Percentiles rank a stretch among this genome's conserved stretches.
These are phyloP conservation scores for Pheucticus melanocephalus DNA, from an alignment of 2,113 vertebrate genomes.

Conservation along the genomic window DNA sequence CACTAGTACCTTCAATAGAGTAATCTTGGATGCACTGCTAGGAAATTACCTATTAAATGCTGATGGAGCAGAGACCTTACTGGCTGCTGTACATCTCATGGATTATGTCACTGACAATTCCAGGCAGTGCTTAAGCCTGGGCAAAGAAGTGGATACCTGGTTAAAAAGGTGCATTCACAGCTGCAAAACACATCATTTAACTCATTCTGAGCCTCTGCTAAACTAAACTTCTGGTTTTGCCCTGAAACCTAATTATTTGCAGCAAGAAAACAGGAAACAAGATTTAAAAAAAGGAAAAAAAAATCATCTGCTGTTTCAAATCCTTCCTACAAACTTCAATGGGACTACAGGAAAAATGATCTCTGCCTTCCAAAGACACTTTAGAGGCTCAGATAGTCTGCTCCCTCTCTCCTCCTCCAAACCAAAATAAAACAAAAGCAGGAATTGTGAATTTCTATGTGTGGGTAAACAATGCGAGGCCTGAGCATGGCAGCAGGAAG, in stretches of 20 bases:
- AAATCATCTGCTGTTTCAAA: not conserved
- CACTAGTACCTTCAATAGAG: not conserved
- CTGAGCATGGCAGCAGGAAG: conserved; percentile 37
- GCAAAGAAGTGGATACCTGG: not conserved
- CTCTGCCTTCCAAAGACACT: not conserved
- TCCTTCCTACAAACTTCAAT: not conserved
- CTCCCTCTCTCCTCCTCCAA: not conserved
- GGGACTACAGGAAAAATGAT: not conserved
- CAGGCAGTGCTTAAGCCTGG: not conserved
- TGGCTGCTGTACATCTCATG: not conserved
- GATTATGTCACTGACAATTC: not conserved
- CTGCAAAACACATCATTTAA: not conserved
- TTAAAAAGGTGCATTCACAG: not conserved
- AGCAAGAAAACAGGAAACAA: not conserved
- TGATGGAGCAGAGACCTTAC: not conserved
- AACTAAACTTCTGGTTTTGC: not conserved
- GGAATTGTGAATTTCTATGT: conserved; percentile 19
- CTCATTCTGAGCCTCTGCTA: not conserved
- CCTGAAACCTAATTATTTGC: not conserved
- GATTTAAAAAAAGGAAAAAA: fast-evolving
- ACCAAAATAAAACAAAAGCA: conserved; percentile 26
- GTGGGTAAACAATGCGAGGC: conserved; percentile 23
- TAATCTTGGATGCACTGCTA: not conserved
- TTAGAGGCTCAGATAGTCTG: not conserved
- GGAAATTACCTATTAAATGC: not conserved